A percentile compares a stretch with the other conserved stretches of the same genome.
These are phyloP conservation scores for Physella acuta DNA, from an alignment of 1,140 invertebrate genomes.

Conservation along the genomic window DNA sequence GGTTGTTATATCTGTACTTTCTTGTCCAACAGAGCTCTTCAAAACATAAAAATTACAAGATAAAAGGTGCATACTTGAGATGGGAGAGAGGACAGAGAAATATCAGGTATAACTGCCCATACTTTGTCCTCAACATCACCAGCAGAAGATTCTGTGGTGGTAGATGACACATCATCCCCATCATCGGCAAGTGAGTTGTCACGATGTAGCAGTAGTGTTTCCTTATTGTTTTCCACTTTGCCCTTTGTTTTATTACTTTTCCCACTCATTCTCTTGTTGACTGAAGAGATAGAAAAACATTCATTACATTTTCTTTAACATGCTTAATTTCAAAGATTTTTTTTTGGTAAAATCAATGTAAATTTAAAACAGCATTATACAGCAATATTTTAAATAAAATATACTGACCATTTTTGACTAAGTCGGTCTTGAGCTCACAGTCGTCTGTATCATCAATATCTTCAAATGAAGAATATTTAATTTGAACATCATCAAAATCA, in stretches of 20 bases:
- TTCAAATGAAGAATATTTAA: conserved; percentile 6
- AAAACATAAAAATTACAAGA: too few species aligned
- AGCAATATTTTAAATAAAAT: background rate
- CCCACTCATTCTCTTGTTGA: background rate
- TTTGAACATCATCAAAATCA: conserved; percentile 16
- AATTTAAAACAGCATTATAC: too few species aligned
- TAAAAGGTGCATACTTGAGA: too few species aligned
- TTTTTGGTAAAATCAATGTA: too few species aligned
- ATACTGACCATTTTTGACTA: background rate
- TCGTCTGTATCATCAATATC: conserved; percentile 3
- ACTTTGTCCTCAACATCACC: conserved; percentile 64
- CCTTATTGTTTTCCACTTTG: conserved; percentile 25
- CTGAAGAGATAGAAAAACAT: background rate
- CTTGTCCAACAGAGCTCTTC: conserved; percentile 6
- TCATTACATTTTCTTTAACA: too few species aligned
- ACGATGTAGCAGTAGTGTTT: conserved; percentile 33
- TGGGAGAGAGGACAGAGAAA: background rate
- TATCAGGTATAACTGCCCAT: background rate
- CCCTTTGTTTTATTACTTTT: conserved; percentile 9
- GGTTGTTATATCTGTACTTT: conserved; percentile 11
- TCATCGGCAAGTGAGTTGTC: conserved; percentile 40
- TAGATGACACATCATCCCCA: conserved; percentile 73
- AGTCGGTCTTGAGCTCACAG: background rate
- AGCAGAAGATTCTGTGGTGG: conserved; percentile 73
- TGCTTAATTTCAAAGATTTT: too few species aligned